Evolutionary conservation across 2,888 invertebrate species (phyloP).

Genomic region (Panopea generosa): DNA sequence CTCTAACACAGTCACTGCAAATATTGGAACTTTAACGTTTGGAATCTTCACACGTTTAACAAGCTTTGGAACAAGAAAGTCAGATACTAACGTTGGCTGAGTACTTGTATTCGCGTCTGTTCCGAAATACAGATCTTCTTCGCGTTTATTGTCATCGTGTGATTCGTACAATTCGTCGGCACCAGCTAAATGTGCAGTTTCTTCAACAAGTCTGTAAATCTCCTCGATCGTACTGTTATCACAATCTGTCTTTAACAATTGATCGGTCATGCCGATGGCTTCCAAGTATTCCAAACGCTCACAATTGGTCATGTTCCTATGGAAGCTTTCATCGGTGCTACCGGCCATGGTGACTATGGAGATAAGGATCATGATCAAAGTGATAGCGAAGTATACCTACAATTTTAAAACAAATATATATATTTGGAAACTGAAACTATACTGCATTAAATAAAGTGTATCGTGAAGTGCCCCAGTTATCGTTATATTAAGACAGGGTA

Average conservation of each 20-base stretch:
- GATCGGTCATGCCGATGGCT: slow-evolving; percentile 2
- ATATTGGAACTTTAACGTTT: slow-evolving; percentile 19
- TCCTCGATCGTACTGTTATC: not conserved
- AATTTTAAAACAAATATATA: too few species aligned
- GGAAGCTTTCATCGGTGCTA: slow-evolving; percentile 19
- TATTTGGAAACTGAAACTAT: too few species aligned
- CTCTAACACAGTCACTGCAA: too few species aligned
- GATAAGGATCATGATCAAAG: slow-evolving; percentile 14
- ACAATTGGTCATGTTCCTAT: slow-evolving; percentile 34
- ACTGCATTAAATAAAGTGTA: too few species aligned
- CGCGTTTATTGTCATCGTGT: too few species aligned
- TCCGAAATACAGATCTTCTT: too few species aligned
- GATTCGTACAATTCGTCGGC: not conserved
- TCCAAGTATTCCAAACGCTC: slow-evolving; percentile 22
- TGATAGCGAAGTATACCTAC: slow-evolving; percentile 23
- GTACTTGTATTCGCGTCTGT: too few species aligned
- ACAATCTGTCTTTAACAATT: slow-evolving; percentile 5
- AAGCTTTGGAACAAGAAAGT: not conserved
- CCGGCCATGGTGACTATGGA: slow-evolving; percentile 25
- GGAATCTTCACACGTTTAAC: slow-evolving; percentile 26
- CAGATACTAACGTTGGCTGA: too few species aligned
- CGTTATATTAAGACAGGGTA: too few species aligned
- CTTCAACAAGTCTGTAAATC: too few species aligned
- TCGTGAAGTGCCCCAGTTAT: too few species aligned
- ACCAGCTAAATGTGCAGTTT: too few species aligned